A percentile compares a stretch with the other conserved stretches of the same genome.
phyloP scores from a whole-genome alignment of 1,140 invertebrate genomes.

The Drosophila ambigua region DNA sequence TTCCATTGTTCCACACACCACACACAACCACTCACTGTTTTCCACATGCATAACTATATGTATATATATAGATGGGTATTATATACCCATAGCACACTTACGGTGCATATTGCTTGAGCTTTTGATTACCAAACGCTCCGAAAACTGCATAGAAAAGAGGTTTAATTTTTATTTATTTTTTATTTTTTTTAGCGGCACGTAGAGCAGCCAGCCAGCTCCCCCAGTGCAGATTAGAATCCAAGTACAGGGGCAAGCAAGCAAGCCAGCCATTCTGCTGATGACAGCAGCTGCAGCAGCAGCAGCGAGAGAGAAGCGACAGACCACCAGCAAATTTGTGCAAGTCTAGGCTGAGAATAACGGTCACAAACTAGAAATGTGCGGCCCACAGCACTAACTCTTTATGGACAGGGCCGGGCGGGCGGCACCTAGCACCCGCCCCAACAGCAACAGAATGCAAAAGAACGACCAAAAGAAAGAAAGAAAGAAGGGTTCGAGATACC shows the following conservation, averaged over 20 bases:
- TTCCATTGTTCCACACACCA: conserved; percentile 72
- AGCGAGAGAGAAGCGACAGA: conserved; percentile 10
- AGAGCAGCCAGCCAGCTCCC: conserved; percentile 12
- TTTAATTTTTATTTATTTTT: neutral
- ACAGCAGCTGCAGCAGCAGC: conserved; percentile 10
- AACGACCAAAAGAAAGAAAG: conserved; percentile 30
- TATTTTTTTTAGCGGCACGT: conserved; percentile 51
- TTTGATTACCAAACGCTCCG: conserved; percentile 63
- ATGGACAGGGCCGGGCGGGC: no score
- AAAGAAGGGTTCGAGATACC: no score
- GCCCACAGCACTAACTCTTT: conserved; percentile 30
- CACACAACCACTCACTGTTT: conserved; percentile 49
- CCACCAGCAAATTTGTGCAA: conserved; percentile 31
- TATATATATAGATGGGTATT: conserved; percentile 28
- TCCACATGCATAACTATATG: conserved; percentile 72
- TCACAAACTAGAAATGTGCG: conserved; percentile 44
- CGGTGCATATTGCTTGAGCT: conserved; percentile 38
- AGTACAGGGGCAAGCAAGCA: conserved; percentile 22
- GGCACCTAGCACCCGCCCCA: neutral
- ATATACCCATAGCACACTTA: conserved; percentile 53
- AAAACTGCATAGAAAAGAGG: conserved; percentile 42
- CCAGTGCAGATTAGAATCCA: conserved; percentile 48
- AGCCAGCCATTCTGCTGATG: conserved; percentile 33
- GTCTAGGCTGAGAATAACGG: conserved; percentile 48
- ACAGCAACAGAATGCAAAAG: conserved; percentile 13